Conservation (phyloP, 1,140 invertebrate species). For the honey bee (Apis mellifera) region DNA sequence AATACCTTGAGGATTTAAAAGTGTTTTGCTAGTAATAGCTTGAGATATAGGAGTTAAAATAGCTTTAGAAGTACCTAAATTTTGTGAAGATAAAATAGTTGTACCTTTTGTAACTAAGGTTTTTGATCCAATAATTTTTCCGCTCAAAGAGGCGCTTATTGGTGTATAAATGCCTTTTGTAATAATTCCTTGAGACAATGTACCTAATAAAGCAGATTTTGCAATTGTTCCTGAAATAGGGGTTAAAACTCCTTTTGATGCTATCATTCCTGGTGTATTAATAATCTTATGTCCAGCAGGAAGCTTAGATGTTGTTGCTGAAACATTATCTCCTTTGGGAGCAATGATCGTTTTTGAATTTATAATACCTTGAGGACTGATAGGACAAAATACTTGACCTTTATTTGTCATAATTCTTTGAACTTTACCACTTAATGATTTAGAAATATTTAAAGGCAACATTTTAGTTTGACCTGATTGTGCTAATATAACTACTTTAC, state of each 20-base stretch:
- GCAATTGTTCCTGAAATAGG: constrained; percentile 64
- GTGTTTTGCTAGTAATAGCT: constrained; percentile 62
- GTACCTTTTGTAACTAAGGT: constrained; percentile 65
- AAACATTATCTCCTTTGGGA: constrained; percentile 63
- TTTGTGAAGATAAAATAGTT: constrained; percentile 66
- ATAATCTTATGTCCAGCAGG: constrained; percentile 72
- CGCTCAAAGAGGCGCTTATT: constrained; percentile 64
- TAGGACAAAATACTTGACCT: constrained; percentile 69
- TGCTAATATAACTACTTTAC: constrained; percentile 76
- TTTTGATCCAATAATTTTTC: constrained; percentile 71
- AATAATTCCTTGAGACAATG: constrained; percentile 67
- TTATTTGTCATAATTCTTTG: constrained; percentile 81
- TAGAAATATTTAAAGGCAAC: constrained; percentile 71
- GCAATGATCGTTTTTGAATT: constrained; percentile 81
- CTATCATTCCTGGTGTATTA: constrained; percentile 66
- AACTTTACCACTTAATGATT: constrained; percentile 68
- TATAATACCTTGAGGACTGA: constrained; percentile 67
- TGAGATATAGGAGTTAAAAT: constrained; percentile 76
- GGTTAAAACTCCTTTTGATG: constrained; percentile 68
- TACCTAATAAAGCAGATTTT: constrained; percentile 63
- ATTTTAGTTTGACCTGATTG: constrained; percentile 73
- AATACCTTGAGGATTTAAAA: constrained; percentile 67
- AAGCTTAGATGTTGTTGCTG: constrained; percentile 80
- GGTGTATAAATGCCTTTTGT: constrained; percentile 72
- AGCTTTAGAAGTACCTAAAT: constrained; percentile 80